These are phyloP conservation scores for Marronus borbonicus DNA, from an alignment of 2,888 invertebrate species.

Conservation along the genomic window DNA sequence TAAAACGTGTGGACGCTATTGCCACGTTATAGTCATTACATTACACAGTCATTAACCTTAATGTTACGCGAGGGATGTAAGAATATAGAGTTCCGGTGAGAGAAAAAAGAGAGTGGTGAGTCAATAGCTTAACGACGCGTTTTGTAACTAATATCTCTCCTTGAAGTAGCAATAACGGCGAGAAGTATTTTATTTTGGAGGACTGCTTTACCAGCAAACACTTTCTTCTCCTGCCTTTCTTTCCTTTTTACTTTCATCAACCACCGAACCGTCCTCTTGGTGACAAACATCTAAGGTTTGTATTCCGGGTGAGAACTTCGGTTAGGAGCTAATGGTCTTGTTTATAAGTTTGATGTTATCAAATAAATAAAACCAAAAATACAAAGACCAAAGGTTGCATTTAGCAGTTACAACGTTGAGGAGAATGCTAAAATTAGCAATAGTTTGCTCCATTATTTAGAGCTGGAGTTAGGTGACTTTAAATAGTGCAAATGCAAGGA, in stretches of 20 bases:
- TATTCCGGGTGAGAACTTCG: not conserved
- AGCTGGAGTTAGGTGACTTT: too few species aligned
- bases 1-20: not conserved
- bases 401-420: too few species aligned
- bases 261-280: not conserved
- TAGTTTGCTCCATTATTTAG: too few species aligned
- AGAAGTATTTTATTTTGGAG: not conserved
- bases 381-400: too few species aligned
- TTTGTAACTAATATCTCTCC: slow-evolving; percentile 25
- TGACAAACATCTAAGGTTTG: slow-evolving; percentile 21
- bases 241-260: not conserved
- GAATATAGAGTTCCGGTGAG: not conserved
- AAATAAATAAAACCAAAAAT: too few species aligned
- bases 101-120: slow-evolving; percentile 6
- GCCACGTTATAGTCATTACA: slow-evolving; percentile 6
- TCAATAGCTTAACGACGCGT: slow-evolving; percentile 17
- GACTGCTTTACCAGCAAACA: slow-evolving; percentile 20
- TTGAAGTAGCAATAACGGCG: slow-evolving; percentile 15
- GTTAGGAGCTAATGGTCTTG: too few species aligned
- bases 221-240: not conserved
- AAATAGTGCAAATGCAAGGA: too few species aligned
- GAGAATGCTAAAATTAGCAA: too few species aligned
- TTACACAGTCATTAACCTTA: slow-evolving; percentile 31
- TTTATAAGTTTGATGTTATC: too few species aligned
- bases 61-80: not conserved